Percentiles rank a stretch among this genome's conserved stretches.
phyloP scores from a whole-genome alignment of 2,888 invertebrate genomes.

The Boloria selene region DNA sequence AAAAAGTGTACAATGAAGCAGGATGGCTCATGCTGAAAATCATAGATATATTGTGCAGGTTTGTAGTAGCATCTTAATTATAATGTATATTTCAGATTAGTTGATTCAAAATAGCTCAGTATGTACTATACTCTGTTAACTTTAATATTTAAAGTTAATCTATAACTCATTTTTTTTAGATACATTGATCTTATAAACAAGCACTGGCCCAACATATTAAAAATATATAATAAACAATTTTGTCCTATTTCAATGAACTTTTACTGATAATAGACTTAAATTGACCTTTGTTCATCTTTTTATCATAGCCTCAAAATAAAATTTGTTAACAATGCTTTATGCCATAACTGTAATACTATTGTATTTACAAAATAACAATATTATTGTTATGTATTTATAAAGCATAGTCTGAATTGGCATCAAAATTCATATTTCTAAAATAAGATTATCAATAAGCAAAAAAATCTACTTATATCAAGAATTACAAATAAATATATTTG shows the following conservation, averaged over 20 bases:
- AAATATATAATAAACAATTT: constrained; percentile 16
- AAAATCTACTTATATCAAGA: too few species aligned
- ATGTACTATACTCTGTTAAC: too few species aligned
- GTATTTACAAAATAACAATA: constrained; percentile 1
- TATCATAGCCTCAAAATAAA: constrained; percentile 35
- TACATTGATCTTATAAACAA: too few species aligned
- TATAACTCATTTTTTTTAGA: too few species aligned
- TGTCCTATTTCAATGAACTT: constrained; percentile 32
- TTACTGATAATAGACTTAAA: constrained; percentile 35
- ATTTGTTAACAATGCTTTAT: constrained; percentile 11
- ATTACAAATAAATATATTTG: too few species aligned
- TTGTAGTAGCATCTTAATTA: constrained; percentile 44
- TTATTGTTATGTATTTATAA: too few species aligned
- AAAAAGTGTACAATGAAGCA: constrained; percentile 72
- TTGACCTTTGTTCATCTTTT: constrained; percentile 39
- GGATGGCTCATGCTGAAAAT: constrained; percentile 84
- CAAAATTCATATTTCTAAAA: too few species aligned
- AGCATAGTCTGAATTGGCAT: too few species aligned
- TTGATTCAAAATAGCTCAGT: too few species aligned
- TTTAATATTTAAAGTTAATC: too few species aligned
- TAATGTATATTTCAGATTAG: neutral
- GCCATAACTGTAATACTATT: neutral
- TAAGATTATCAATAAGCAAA: too few species aligned
- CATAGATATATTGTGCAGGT: constrained; percentile 91
- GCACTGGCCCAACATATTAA: constrained; percentile 3